Conservation (phyloP, 2,113 vertebrate species). For the Hiodon alosoides region DNA sequence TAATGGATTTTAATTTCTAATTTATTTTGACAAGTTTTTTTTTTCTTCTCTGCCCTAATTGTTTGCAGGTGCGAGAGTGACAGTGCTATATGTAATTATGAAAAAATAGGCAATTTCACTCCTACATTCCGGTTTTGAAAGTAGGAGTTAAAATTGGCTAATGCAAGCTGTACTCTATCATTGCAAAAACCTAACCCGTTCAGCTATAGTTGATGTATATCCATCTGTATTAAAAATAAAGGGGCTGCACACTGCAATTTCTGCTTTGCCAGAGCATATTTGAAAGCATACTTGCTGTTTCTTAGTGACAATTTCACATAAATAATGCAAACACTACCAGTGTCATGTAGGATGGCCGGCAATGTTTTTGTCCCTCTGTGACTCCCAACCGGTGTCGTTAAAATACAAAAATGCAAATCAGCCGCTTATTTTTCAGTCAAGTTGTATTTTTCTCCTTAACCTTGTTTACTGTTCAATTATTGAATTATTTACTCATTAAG, state of each 20-base stretch:
- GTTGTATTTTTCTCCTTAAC: too few species aligned
- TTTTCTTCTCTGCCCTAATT: constrained; percentile 7
- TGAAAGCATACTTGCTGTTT: too few species aligned
- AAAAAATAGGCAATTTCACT: constrained; percentile 10
- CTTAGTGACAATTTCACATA: too few species aligned
- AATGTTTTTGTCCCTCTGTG: too few species aligned
- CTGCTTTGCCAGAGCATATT: not conserved
- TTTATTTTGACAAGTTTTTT: not conserved
- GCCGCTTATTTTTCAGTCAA: too few species aligned
- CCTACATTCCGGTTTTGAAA: not conserved
- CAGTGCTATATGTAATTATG: constrained; percentile 16
- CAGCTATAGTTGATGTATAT: not conserved
- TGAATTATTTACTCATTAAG: too few species aligned
- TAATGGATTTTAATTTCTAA: constrained; percentile 17
- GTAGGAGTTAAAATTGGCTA: not conserved
- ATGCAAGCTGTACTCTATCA: not conserved
- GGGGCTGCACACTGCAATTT: too few species aligned
- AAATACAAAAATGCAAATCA: too few species aligned
- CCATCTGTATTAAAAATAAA: not conserved
- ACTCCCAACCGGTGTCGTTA: too few species aligned
- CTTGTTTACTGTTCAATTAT: too few species aligned
- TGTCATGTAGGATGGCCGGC: too few species aligned
- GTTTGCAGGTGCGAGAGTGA: constrained; percentile 10
- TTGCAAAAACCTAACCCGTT: not conserved
- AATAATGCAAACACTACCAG: too few species aligned